A percentile compares a stretch with the other conserved stretches of the same genome.
Conservation (phyloP, 2,888 invertebrate genomes). For the Athrips mouffetella region DNA sequence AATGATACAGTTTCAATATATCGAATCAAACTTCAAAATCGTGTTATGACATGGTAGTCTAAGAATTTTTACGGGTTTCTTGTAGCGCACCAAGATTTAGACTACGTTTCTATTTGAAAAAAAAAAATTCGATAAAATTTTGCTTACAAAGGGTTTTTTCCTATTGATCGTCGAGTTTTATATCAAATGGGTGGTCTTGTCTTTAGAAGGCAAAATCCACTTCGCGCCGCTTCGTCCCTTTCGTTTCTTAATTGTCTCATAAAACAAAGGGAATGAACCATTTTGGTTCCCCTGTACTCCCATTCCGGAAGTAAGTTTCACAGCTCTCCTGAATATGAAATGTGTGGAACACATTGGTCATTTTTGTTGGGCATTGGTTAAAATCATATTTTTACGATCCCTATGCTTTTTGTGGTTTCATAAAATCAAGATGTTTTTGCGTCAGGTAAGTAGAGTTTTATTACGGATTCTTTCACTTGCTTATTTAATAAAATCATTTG, state of each 20-base stretch:
- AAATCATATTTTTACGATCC: conserved; percentile 13
- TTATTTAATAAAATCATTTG: too few species aligned
- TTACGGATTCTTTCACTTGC: not conserved
- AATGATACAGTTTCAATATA: too few species aligned
- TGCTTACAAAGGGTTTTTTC: too few species aligned
- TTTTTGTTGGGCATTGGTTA: conserved; percentile 17
- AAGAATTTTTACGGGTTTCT: too few species aligned
- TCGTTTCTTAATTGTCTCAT: conserved; percentile 60
- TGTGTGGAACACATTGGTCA: conserved; percentile 6
- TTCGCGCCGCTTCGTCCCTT: conserved; percentile 45
- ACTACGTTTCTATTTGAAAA: too few species aligned
- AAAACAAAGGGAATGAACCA: conserved; percentile 63
- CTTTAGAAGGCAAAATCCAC: too few species aligned
- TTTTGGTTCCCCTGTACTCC: conserved; percentile 43
- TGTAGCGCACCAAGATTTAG: too few species aligned
- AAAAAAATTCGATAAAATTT: too few species aligned
- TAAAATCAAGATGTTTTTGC: not conserved
- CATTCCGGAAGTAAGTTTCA: conserved; percentile 39
- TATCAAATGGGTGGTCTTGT: too few species aligned
- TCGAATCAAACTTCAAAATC: too few species aligned
- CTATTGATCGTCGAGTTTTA: too few species aligned
- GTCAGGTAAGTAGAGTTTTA: not conserved
- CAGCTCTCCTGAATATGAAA: conserved; percentile 33
- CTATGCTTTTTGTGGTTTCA: not conserved
- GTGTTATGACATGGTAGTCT: too few species aligned